Evolutionary conservation across 2,113 vertebrate genomes (phyloP), one percentile per base, ranked within the genome.

Genomic region (Plestiodon gilberti): DNA sequence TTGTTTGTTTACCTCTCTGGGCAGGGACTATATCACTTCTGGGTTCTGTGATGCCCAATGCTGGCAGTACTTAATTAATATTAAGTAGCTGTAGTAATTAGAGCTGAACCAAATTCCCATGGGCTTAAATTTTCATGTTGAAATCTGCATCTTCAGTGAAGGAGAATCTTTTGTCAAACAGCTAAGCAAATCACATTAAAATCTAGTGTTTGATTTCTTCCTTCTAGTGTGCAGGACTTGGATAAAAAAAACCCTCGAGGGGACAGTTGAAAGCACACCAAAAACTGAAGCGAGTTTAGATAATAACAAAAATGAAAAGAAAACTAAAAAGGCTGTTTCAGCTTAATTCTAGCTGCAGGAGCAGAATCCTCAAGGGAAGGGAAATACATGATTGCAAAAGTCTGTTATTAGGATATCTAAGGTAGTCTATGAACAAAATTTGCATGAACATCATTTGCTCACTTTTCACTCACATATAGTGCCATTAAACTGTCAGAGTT

Each of bases 401-500:
- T 22, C 3, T 67, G 23, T 23, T 69, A 57, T 78, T 78, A 57
- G 48, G 22, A 59, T 17, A 15, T 14, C 52, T n/a, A 48, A 43
- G 43, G 77, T 57, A 13, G 30, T 64, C 40, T 78, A 38, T 59
- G 79, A 57, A 55, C 55, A 78, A 69, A 78, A 83, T 62, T 28
- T 65, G 25, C 52, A 69, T 17, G 2, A 43, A 62, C 35, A 77
- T 52, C 15, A 35, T 10, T 59, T 65, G 40, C n/a, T 79, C 35
- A 48, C 74, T 77, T 77, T 85, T 85, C 3, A 22, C 83, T 4
- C 9, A 28, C 2, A 35, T 8, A 78, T 67, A 52, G 7, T 52
- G 23, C 40, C n/a, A 65, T 67, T 84, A 77, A 87, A 83, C 52
- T 82, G 73, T 70, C 74, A 88, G 64, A 84, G 64, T 59, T 2